Base-by-base conservation (phyloP, 2,113 vertebrate species). In the Spea multiplicata region DNA sequence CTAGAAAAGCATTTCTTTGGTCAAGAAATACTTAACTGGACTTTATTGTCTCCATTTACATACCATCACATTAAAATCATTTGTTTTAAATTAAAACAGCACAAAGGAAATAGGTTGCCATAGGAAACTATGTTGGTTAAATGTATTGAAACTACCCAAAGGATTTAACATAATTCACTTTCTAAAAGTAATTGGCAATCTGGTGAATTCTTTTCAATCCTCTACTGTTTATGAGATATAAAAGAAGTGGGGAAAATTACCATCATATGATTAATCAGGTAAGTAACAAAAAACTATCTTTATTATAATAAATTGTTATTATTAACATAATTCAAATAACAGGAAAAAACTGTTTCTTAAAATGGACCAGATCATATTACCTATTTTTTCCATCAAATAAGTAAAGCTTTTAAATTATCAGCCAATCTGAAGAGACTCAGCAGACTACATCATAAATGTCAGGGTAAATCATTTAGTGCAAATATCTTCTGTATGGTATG, bases 21-120 rank as follows among this genome's bases (percentile, higher is more conserved):
- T 6, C 14, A 76, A 44, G 65, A 76, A 76, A 76, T 59, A 14
- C 13, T 52, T 44, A 76, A 48, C 66, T 53, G 49, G 46, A 30
- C 10, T 66, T 76, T 76, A 68, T 68, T 69, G 68, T 57, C 59
- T 76, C 44, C 74, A 50, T 68, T 69, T 76, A 76, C 66, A 68
- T 65, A 74, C 57, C 59, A 75, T 68, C 44, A 68, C 66, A 76
- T 76, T 69, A 76, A 59, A 76, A 69, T 76, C 57, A 76, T 69
- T 76, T 76, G 74, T 59, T 76, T 69, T 76, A 76, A 69, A 59
- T 69, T 55, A 76, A 76, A 59, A 14, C 46, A 59, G 44, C 59
- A 69, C 12, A 76, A 52, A 5, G 5, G n/a, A 69, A 76, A 59
- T 76, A 68, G 10, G 44, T 76, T 76, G 67, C 74, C 74, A 76